A percentile compares a stretch with the other conserved stretches of the same genome.
Conservation (phyloP, 2,888 invertebrate genomes). For the Caenorhabditis sp. region DNA sequence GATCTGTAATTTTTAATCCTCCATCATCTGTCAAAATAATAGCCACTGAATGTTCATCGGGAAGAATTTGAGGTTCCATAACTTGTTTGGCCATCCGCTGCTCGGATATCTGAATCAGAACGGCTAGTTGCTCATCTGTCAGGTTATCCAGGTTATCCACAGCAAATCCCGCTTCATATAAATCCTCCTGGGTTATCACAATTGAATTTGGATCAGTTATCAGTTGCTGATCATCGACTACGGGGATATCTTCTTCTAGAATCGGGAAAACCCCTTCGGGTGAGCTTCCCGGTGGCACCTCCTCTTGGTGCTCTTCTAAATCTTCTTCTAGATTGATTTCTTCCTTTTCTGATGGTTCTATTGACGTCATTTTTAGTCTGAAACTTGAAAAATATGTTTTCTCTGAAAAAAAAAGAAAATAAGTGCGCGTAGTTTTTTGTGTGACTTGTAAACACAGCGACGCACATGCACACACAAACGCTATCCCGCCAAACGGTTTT, state of each 20-base stretch:
- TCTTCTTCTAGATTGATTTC: constrained; percentile 4
- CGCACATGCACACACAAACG: background rate
- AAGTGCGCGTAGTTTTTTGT: background rate
- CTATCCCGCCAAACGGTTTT: constrained; percentile 18
- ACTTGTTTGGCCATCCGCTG: constrained; percentile 27
- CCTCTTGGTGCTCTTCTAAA: background rate
- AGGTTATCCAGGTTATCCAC: constrained; percentile 39
- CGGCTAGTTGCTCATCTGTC: constrained; percentile 49
- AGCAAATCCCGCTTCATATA: constrained; percentile 53
- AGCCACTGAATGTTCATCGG: constrained; percentile 1
- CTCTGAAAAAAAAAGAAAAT: no score
- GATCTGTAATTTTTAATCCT: constrained; percentile 46
- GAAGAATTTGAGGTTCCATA: background rate
- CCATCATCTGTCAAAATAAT: constrained; percentile 51
- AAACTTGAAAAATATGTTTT: no score
- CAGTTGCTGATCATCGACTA: constrained; percentile 16
- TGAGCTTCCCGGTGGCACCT: background rate
- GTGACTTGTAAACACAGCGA: constrained; percentile 11
- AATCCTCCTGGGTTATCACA: constrained; percentile 43
- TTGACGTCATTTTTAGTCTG: background rate
- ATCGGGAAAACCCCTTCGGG: background rate
- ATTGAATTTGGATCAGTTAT: constrained; percentile 9
- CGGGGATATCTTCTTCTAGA: constrained; percentile 6
- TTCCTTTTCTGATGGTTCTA: constrained; percentile 28
- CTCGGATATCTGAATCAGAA: constrained; percentile 35